A percentile compares a stretch with the other conserved stretches of the same genome.
Evolutionary conservation across 2,888 invertebrate species (phyloP).

Genomic region (Acrocyrtus sp.): DNA sequence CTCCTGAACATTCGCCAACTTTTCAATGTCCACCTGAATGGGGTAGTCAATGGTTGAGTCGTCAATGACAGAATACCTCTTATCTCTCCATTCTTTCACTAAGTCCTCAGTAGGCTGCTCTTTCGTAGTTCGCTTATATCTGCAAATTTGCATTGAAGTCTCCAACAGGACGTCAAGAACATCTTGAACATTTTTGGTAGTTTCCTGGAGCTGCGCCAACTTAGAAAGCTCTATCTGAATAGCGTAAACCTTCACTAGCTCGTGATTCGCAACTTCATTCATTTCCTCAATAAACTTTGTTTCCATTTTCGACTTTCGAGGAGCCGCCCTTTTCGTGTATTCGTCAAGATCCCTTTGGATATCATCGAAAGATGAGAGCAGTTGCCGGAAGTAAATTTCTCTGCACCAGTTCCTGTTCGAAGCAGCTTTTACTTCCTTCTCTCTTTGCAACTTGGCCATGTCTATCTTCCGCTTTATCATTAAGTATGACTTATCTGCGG

Average conservation of each 20-base stretch:
- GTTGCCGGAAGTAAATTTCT: slow-evolving; percentile 18
- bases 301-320: not conserved
- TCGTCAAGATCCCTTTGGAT: slow-evolving; percentile 1
- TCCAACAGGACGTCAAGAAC: not conserved
- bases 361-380: slow-evolving; percentile 14
- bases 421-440: slow-evolving; percentile 20
- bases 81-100: not conserved
- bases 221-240: no score
- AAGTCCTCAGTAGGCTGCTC: not conserved
- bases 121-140: not conserved
- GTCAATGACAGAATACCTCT: no score
- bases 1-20: no score
- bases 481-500: slow-evolving; percentile 22
- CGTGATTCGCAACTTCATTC: no score
- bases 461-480: slow-evolving; percentile 22
- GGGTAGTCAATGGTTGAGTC: no score
- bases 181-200: not conserved
- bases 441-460: slow-evolving; percentile 17
- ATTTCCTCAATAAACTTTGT: not conserved
- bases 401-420: slow-evolving; percentile 11
- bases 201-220: no score
- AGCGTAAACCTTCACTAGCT: no score
- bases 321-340: slow-evolving; percentile 4
- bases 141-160: not conserved
- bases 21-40: not conserved